Evolutionary conservation across 1,140 invertebrate species (phyloP).

Genomic region (Chironomus striatipennis): DNA sequence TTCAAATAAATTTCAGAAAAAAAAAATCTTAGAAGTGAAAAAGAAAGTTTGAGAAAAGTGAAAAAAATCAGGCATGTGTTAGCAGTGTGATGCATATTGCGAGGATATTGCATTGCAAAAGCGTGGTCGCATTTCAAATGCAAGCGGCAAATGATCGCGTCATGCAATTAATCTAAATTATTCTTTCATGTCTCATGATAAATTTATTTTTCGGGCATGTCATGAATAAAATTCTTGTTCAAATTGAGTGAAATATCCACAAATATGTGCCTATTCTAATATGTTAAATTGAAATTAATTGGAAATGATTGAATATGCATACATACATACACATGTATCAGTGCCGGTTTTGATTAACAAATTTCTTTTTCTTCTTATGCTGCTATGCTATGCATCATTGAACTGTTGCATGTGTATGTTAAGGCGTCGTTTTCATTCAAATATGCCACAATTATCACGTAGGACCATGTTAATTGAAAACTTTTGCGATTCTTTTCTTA

Average conservation of each 20-base stretch:
- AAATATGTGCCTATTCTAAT: background rate
- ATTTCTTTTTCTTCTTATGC: background rate
- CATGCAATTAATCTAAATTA: background rate
- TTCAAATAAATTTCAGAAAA: too few relatives aligned
- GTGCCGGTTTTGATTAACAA: too few relatives aligned
- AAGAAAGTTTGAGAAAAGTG: too few relatives aligned
- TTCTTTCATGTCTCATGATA: background rate
- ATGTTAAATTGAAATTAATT: slow-evolving; percentile 9
- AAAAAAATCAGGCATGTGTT: too few relatives aligned
- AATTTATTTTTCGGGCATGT: background rate
- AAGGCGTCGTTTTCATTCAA: background rate
- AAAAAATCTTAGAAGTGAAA: too few relatives aligned
- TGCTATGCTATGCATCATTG: background rate
- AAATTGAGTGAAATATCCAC: background rate
- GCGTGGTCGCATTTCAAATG: too few relatives aligned
- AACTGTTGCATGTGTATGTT: background rate
- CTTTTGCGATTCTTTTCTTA: too few relatives aligned
- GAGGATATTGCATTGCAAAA: too few relatives aligned
- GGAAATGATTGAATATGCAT: background rate
- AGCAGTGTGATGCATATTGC: too few relatives aligned
- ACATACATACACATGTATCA: background rate
- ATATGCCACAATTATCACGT: slow-evolving; percentile 12
- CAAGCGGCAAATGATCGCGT: too few relatives aligned
- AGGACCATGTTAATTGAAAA: background rate
- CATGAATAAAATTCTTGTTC: too few relatives aligned